These are phyloP conservation scores for Triplophysa dalaica DNA, from an alignment of 2,113 vertebrate genomes.

Conservation along the genomic window DNA sequence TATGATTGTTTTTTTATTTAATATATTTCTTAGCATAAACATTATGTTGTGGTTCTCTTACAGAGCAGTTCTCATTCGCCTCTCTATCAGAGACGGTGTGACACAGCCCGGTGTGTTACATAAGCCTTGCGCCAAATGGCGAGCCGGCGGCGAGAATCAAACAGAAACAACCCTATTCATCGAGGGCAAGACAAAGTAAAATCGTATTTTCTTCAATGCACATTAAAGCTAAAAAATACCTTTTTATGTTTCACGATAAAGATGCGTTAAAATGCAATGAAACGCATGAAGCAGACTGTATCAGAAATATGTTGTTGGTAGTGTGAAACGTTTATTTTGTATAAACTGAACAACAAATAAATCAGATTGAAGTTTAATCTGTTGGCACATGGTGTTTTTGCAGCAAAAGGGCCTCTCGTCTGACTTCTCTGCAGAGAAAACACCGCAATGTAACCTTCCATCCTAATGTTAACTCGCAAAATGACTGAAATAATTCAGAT, in stretches of 20 bases:
- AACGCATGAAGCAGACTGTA: not conserved
- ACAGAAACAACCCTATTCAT: not conserved
- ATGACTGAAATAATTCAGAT: not conserved
- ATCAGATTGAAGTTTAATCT: not conserved
- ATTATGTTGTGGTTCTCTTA: not conserved
- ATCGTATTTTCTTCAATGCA: not conserved
- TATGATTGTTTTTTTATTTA: too few species aligned
- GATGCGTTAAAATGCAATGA: not conserved
- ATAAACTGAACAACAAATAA: too few species aligned
- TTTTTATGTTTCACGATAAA: not conserved
- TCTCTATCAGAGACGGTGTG: slow-evolving; percentile 39
- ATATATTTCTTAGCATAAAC: too few species aligned
- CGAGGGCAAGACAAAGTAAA: not conserved
- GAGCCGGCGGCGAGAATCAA: slow-evolving; percentile 25
- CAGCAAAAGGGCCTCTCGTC: slow-evolving; percentile 13
- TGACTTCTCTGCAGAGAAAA: slow-evolving; percentile 51
- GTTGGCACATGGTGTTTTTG: not conserved
- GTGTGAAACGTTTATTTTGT: not conserved
- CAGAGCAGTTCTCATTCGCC: slow-evolving; percentile 1
- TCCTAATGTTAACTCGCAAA: not conserved
- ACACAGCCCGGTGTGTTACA: slow-evolving; percentile 49
- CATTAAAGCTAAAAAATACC: not conserved
- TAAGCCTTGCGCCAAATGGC: slow-evolving; percentile 53
- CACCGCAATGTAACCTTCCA: slow-evolving; percentile 43
- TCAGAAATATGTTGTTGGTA: not conserved